Evolutionary conservation across 2,888 invertebrate genomes (phyloP).

Genomic region (Erannis defoliaria): DNA sequence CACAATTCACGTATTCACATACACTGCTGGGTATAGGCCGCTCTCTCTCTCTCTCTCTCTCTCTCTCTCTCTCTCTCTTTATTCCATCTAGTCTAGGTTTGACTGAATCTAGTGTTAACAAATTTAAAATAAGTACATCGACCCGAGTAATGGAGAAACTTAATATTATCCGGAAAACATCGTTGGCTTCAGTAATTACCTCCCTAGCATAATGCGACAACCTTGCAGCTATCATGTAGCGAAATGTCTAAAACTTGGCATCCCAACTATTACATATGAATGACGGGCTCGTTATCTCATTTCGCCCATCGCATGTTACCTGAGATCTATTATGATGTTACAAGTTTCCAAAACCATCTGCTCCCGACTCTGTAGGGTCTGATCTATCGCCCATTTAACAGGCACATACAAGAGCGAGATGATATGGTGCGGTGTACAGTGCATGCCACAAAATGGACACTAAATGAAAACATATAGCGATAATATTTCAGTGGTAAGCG

Average conservation of each 20-base stretch:
- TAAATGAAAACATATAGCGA: neutral
- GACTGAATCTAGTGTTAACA: too few relatives aligned
- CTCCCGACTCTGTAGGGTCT: conserved; percentile 46
- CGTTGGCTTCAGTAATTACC: conserved; percentile 4
- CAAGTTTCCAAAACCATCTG: conserved; percentile 62
- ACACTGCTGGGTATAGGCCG: too few relatives aligned
- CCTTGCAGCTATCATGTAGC: conserved; percentile 24
- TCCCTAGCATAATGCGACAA: conserved; percentile 8
- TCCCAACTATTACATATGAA: conserved; percentile 45
- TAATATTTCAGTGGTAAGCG: too few relatives aligned
- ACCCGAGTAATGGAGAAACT: too few relatives aligned
- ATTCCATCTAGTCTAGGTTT: too few relatives aligned
- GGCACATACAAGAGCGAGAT: conserved; percentile 29
- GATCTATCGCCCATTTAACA: conserved; percentile 53
- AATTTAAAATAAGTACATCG: too few relatives aligned
- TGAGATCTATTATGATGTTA: conserved; percentile 57
- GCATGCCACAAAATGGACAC: neutral
- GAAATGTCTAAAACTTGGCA: conserved; percentile 31
- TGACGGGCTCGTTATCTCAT: conserved; percentile 53
- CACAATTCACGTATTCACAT: too few relatives aligned
- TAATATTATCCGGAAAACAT: neutral
- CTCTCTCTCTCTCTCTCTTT: too few relatives aligned
- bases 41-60: too few relatives aligned
- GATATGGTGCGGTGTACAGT: conserved; percentile 20
- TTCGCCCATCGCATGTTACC: conserved; percentile 53